A percentile compares a stretch with the other conserved stretches of the same genome.
Evolutionary conservation across 1,140 invertebrate genomes (phyloP).

Genomic region (Hypsibius dujardini): DNA sequence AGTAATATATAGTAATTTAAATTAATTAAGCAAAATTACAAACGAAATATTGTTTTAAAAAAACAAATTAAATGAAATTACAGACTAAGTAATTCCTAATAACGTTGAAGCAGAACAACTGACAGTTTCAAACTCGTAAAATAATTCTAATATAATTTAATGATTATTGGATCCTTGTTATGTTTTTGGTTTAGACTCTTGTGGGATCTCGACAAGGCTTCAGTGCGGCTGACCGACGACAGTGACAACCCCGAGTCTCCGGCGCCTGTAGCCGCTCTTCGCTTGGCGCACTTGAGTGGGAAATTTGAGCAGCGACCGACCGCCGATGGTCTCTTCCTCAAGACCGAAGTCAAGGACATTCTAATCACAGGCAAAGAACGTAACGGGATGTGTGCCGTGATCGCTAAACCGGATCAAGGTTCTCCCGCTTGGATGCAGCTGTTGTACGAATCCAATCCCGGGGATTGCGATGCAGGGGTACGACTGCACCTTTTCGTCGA

Average conservation of each 20-base stretch:
- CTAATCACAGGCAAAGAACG: not conserved
- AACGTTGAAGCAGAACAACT: no score
- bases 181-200: not conserved
- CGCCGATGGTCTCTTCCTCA: constrained; percentile 4
- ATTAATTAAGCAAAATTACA: no score
- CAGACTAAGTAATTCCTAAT: no score
- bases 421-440: constrained; percentile 22
- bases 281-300: not conserved
- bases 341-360: not conserved
- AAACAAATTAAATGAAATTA: no score
- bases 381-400: not conserved
- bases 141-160: no score
- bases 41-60: no score
- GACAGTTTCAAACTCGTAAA: no score
- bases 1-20: no score
- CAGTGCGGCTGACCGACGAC: not conserved
- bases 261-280: not conserved
- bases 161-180: no score
- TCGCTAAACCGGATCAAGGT: not conserved
- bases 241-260: not conserved
- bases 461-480: constrained; percentile 30
- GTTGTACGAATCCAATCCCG: constrained; percentile 32
- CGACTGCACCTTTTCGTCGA: constrained; percentile 27
- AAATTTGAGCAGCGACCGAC: constrained; percentile 15
- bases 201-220: constrained; percentile 13